A percentile compares a stretch with the other conserved stretches of the same genome.
phyloP scores from a whole-genome alignment of 2,888 invertebrate genomes.

The Deroplatys truncata region DNA sequence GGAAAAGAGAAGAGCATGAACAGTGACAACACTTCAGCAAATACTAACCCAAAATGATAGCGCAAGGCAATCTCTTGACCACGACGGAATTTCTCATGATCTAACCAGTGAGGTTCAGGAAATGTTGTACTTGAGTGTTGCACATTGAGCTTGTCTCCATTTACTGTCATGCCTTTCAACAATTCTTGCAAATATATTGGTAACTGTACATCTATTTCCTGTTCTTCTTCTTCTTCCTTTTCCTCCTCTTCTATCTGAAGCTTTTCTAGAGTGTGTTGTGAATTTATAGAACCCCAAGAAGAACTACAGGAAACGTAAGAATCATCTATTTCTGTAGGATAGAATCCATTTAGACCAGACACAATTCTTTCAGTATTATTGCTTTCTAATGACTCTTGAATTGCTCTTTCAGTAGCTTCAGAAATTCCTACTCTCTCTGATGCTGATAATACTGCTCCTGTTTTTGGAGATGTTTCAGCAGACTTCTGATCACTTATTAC shows the following conservation, averaged over 20 bases:
- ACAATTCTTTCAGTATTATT: background rate
- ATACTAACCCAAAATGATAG: conserved; percentile 40
- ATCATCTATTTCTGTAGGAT: background rate
- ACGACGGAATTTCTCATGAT: conserved; percentile 44
- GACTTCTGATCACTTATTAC: background rate
- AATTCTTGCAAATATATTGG: conserved; percentile 13
- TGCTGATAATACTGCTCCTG: background rate
- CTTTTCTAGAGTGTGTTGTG: background rate
- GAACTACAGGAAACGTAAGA: background rate
- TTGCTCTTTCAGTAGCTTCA: background rate
- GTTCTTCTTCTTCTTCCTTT: background rate
- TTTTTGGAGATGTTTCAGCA: background rate
- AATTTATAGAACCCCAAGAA: background rate
- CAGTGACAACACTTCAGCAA: conserved; percentile 44
- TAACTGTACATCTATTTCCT: background rate
- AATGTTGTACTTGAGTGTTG: conserved; percentile 22
- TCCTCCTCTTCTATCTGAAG: background rate
- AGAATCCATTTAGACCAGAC: background rate
- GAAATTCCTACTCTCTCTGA: background rate
- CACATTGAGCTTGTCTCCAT: conserved; percentile 36
- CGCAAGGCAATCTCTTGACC: conserved; percentile 48
- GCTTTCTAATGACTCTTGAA: background rate
- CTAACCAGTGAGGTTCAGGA: conserved; percentile 44
- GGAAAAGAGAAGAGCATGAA: conserved; percentile 43
- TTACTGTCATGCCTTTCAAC: conserved; percentile 8